Conservation (phyloP, 1,140 invertebrate species). For the Caenorhabditis briggsae region DNA sequence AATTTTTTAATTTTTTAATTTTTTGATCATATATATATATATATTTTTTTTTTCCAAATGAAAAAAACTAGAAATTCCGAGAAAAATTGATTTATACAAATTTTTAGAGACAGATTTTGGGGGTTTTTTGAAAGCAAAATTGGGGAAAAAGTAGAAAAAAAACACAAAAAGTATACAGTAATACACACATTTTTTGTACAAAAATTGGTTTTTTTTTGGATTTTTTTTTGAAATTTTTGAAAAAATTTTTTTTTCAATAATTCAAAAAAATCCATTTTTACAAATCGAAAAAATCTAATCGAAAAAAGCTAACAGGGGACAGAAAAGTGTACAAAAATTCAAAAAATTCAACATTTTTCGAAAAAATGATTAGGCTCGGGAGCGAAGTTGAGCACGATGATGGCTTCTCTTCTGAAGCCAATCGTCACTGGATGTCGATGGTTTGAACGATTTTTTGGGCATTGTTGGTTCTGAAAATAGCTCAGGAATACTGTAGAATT, state of each 20-base stretch:
- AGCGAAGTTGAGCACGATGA: constrained; percentile 7
- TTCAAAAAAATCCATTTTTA: not conserved
- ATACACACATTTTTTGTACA: not conserved
- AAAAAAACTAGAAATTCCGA: not conserved
- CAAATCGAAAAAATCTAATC: not conserved
- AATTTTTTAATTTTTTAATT: not conserved
- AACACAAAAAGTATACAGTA: not conserved
- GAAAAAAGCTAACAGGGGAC: not conserved
- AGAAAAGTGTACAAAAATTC: not conserved
- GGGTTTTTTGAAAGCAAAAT: constrained; percentile 16
- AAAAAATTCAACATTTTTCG: not conserved
- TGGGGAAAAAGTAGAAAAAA: not conserved
- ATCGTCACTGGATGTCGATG: constrained; percentile 4
- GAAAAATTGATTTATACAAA: not conserved
- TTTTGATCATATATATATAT: not conserved
- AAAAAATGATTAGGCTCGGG: not conserved
- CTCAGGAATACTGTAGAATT: not conserved
- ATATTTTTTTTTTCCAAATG: not conserved
- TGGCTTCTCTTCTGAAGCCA: constrained; percentile 24
- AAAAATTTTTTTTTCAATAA: not conserved
- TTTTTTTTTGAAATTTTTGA: constrained; percentile 21
- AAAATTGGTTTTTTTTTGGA: constrained; percentile 17
- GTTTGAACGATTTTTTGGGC: not conserved
- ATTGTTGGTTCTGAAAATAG: constrained; percentile 28
- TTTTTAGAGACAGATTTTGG: not conserved